Evolutionary conservation across 2,888 invertebrate species (phyloP).

Genomic region (Oligia latruncula): DNA sequence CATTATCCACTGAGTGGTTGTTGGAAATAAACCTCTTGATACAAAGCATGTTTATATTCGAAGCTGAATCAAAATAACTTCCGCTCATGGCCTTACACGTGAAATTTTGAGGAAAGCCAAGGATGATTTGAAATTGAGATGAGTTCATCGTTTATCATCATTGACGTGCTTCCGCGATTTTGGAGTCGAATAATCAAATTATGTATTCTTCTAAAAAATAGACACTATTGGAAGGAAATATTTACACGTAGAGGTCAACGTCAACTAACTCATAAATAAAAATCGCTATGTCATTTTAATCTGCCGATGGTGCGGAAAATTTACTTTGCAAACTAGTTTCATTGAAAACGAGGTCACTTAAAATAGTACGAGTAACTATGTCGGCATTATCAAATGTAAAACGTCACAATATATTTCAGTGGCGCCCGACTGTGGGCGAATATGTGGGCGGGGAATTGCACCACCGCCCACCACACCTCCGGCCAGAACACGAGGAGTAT

Average conservation of each 20-base stretch:
- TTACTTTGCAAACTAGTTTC: conserved; percentile 45
- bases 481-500: conserved; percentile 28
- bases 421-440: conserved; percentile 72
- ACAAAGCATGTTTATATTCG: conserved; percentile 38
- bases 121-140: conserved; percentile 23
- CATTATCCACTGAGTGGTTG: conserved; percentile 19
- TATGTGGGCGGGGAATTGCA: conserved; percentile 75
- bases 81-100: conserved; percentile 16
- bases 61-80: conserved; percentile 36
- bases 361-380: conserved; percentile 59
- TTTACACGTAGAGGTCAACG: conserved; percentile 23
- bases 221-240: background rate
- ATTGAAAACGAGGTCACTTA: conserved; percentile 60
- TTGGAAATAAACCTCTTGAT: conserved; percentile 42
- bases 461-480: conserved; percentile 71
- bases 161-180: conserved; percentile 39
- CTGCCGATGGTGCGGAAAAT: conserved; percentile 42
- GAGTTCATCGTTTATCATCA: conserved; percentile 18
- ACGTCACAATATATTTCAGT: conserved; percentile 73
- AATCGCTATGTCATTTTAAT: conserved; percentile 21
- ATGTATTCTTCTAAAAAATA: background rate
- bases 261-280: conserved; percentile 25
- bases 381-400: conserved; percentile 64
- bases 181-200: conserved; percentile 22
- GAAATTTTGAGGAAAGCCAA: conserved; percentile 36